Conservation (phyloP, 2,113 vertebrate species). For the Saccopteryx bilineata region DNA sequence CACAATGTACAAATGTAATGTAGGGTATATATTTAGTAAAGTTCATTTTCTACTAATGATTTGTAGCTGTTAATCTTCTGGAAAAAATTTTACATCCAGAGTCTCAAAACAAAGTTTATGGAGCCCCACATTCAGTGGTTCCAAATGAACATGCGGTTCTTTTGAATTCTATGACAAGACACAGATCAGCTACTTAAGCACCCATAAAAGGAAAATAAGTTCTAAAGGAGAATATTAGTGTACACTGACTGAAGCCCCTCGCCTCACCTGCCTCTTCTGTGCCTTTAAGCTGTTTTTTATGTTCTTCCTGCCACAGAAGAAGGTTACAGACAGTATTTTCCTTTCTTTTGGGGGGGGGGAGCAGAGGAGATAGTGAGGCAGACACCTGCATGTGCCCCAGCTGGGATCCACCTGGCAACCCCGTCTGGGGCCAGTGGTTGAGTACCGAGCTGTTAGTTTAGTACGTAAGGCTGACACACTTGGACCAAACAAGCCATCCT, state of each 20-base stretch:
- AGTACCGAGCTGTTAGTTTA: no score
- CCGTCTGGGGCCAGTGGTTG: no score
- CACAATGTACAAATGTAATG: neutral
- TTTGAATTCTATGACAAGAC: neutral
- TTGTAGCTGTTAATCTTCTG: neutral
- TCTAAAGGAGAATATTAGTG: neutral
- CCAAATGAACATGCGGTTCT: neutral
- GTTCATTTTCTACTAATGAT: neutral
- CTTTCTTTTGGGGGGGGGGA: neutral
- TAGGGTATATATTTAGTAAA: neutral
- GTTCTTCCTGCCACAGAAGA: conserved; percentile 59
- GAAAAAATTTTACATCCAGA: neutral
- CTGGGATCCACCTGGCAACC: no score
- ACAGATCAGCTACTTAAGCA: neutral
- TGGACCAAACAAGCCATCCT: no score
- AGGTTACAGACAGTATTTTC: neutral
- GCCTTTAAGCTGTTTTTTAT: neutral
- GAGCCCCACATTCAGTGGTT: neutral
- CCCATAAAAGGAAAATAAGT: neutral
- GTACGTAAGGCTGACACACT: no score
- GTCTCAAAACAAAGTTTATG: neutral
- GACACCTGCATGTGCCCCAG: no score
- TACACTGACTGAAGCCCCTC: no score
- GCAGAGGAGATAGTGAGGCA: no score
- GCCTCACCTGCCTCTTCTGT: conserved; percentile 48